Evolutionary conservation across 2,113 vertebrate genomes (phyloP), one percentile per base, ranked within the genome.

Genomic region (Australoheros scitulus): DNA sequence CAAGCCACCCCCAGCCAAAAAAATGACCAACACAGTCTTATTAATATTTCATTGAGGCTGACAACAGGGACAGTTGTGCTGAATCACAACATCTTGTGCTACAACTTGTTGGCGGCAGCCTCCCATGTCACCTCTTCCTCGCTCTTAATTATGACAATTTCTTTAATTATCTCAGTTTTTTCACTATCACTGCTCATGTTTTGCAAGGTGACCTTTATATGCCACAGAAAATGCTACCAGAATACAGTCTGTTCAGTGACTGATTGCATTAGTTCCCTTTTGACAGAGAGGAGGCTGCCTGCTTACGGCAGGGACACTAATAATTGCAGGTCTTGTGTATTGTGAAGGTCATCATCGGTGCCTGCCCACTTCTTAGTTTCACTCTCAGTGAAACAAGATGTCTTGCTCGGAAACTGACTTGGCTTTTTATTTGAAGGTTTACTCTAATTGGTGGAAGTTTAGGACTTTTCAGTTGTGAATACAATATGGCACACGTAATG

Each of bases 131-230:
- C 89, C 77, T 89, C 86, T 14, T 88, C 83, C 88, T 83, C 36
- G 15, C 61, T 78, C 80, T 89, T 92, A 95, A 95, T 96, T 94
- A 95, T 82, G 75, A 93, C 89, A 82, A 90, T 94, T 92, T 91
- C 89, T 74, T 94, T 94, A 95, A 95, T 95, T 93, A 93, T 86
- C 79, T 83, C 87, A 75, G 82, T 92, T 93, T 89, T 89, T 92
- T 86, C 52, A 17, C 91, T 88, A 60, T 88, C 43, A 24, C 72
- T 20, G 70, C 79, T 79, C 11, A 3, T 76, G 79, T 89, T 93
- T 81, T 83, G 83, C 89, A 94, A 94, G 90, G 93, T 95, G 94
- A 96, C 95, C 95, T 95, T 95, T 95, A 77, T 58, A 80, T 84
- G 90, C 82, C 85, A 84, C 83, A 88, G 85, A 91, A 91, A 94